These are phyloP conservation scores for Eupsilia transversa DNA, from an alignment of 2,888 invertebrate species.

Conservation along the genomic window DNA sequence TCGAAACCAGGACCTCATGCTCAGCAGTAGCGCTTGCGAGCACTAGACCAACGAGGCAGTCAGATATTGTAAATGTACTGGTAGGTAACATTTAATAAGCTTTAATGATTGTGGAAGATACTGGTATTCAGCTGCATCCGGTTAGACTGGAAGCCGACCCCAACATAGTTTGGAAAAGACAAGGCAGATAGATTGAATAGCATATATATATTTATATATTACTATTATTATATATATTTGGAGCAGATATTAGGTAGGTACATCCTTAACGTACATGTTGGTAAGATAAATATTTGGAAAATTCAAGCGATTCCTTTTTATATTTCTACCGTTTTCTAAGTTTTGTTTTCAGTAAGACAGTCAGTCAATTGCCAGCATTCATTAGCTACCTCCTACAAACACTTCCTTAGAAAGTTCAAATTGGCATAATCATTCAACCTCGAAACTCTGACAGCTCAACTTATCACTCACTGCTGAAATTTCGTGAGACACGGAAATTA, in stretches of 20 bases:
- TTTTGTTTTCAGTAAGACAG: background rate
- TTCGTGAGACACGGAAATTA: constrained; percentile 33
- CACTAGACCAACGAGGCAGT: too few relatives aligned
- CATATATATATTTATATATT: too few relatives aligned
- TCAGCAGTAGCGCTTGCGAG: too few relatives aligned
- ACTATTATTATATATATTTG: too few relatives aligned
- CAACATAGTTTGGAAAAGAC: too few relatives aligned
- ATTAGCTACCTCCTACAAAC: background rate
- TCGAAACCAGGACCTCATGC: too few relatives aligned
- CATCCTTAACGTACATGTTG: background rate
- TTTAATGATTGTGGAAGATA: too few relatives aligned
- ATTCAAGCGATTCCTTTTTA: background rate
- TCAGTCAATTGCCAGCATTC: background rate
- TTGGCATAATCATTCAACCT: constrained; percentile 1
- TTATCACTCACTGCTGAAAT: constrained; percentile 21
- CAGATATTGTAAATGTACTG: too few relatives aligned
- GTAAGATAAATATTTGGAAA: background rate
- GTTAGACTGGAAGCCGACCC: too few relatives aligned
- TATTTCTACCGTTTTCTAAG: background rate
- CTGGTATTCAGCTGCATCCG: too few relatives aligned
- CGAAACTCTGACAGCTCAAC: constrained; percentile 3
- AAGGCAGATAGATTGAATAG: too few relatives aligned
- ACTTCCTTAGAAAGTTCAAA: constrained; percentile 20
- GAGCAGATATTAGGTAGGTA: background rate
- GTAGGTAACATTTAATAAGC: too few relatives aligned